Evolutionary conservation across 2,797 vertebrate species (phyloP), one percentile per base, ranked within the genome.

Genomic region (Ficedula albicollis): DNA sequence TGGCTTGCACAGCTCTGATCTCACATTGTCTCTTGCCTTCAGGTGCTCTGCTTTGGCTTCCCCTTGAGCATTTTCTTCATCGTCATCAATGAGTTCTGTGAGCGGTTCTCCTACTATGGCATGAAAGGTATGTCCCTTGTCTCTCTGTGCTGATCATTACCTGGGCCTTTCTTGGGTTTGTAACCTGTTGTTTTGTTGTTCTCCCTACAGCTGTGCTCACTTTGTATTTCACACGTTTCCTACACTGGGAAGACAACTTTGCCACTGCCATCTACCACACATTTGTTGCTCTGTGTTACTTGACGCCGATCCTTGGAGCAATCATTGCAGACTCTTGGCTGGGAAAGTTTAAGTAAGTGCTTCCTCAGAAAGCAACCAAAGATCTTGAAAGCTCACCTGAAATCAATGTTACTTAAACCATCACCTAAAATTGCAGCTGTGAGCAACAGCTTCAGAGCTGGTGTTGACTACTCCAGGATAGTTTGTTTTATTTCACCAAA

Each of bases 31-130:
- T 84, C 48, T 91, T 94, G 14, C 44, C 26, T 60, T 18, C 94
- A 98, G 98, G 22, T 17, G 5, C 62, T 34, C 41, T 97, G 94
- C 90, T 98, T 94, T 60, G 98, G 99, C 13, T 99, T 99, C 87
- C 99, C 99, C 1, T 11, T 99, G 95, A 99, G 99, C 97, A 99
- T 99, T 94, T 99, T 99, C 98, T 99, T 99, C 97, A 99, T 99
- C 3, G 95, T 99, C 86, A 84, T 99, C 91, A 99, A 99, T 95
- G 99, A 99, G 96, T 99, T 99, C 98, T 99, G 99, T 2, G 99
- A 99, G 97, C 97, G 99, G 32, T 99, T 99, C 96, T 99, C 99
- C 97, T 99, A 99, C 98, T 99, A 99, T 99, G 99, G 99, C 95
- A 99, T 99, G 99, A 97, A 98, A 98, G 99, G 99, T 99, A 98